These are phyloP conservation scores for Psittacus erithacus DNA, from an alignment of 2,113 vertebrate species.

Conservation along the genomic window DNA sequence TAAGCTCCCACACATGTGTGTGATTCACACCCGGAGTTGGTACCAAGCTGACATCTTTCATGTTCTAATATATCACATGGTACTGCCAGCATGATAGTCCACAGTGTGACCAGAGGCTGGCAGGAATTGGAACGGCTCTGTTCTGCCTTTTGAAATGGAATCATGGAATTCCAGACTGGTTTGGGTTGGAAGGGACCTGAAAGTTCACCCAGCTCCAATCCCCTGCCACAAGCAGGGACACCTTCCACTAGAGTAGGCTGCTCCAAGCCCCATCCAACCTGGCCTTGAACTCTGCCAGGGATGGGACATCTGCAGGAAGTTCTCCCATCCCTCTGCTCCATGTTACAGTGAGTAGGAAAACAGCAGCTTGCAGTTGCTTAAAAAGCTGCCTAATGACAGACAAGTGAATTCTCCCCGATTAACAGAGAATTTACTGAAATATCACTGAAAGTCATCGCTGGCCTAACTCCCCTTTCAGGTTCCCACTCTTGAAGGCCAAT, in stretches of 20 bases:
- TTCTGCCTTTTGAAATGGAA: neutral
- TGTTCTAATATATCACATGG: accelerated
- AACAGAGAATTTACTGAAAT: neutral
- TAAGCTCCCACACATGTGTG: neutral
- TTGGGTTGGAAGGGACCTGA: neutral
- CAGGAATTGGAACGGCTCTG: neutral
- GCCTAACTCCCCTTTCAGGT: neutral
- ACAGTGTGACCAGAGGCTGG: neutral
- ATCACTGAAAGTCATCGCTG: neutral
- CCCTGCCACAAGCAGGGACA: neutral
- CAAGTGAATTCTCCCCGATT: neutral
- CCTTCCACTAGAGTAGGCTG: neutral
- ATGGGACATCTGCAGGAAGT: neutral
- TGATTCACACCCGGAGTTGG: neutral
- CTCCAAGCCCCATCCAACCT: neutral
- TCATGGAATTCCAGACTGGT: neutral
- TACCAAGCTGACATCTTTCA: neutral
- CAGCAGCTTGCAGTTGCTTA: neutral
- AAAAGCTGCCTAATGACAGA: neutral
- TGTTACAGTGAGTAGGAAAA: neutral
- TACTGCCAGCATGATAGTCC: accelerated
- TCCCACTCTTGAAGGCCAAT: neutral
- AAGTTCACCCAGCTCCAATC: neutral
- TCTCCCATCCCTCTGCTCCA: neutral
- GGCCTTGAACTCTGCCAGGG: neutral